A percentile compares a stretch with the other conserved stretches of the same genome.
Evolutionary conservation across 2,113 vertebrate genomes (phyloP).

Genomic region (Anolis sagrei): DNA sequence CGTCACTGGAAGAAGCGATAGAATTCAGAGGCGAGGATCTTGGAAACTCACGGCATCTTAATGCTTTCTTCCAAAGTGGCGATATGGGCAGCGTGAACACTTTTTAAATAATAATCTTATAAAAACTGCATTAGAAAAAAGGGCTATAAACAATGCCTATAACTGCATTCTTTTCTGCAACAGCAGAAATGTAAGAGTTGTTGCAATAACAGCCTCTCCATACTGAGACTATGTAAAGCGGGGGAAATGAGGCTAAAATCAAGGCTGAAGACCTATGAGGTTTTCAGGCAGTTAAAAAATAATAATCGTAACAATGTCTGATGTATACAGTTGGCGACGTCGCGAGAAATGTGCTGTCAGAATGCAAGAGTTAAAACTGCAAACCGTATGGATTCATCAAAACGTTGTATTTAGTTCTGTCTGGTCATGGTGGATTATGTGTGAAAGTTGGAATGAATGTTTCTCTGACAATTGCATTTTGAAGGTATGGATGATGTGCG

Average conservation of each 20-base stretch:
- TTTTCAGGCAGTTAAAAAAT: constrained; percentile 47
- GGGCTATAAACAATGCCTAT: constrained; percentile 77
- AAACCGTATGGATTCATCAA: constrained; percentile 71
- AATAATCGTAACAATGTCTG: constrained; percentile 35
- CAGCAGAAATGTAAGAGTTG: constrained; percentile 58
- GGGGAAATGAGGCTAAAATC: constrained; percentile 81
- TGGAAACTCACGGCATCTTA: constrained; percentile 59
- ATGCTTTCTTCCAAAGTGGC: constrained; percentile 65
- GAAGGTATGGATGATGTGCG: constrained; percentile 78
- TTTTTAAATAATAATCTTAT: constrained; percentile 57
- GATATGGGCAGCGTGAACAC: constrained; percentile 61
- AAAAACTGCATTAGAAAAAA: constrained; percentile 75
- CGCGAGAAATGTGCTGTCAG: constrained; percentile 61
- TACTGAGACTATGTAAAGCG: constrained; percentile 53
- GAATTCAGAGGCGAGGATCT: constrained; percentile 42
- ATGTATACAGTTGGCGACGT: constrained; percentile 39
- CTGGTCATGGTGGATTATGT: constrained; percentile 64
- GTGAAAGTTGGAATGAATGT: constrained; percentile 74
- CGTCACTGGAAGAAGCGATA: constrained; percentile 55
- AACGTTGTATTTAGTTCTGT: constrained; percentile 63
- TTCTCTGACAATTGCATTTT: constrained; percentile 75
- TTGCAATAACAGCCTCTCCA: constrained; percentile 72
- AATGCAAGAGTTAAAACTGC: constrained; percentile 55
- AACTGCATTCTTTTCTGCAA: constrained; percentile 66
- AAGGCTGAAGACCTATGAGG: constrained; percentile 78